A percentile compares a stretch with the other conserved stretches of the same genome.
Evolutionary conservation across 2,113 vertebrate species (phyloP).

Genomic region (Passerina amoena): DNA sequence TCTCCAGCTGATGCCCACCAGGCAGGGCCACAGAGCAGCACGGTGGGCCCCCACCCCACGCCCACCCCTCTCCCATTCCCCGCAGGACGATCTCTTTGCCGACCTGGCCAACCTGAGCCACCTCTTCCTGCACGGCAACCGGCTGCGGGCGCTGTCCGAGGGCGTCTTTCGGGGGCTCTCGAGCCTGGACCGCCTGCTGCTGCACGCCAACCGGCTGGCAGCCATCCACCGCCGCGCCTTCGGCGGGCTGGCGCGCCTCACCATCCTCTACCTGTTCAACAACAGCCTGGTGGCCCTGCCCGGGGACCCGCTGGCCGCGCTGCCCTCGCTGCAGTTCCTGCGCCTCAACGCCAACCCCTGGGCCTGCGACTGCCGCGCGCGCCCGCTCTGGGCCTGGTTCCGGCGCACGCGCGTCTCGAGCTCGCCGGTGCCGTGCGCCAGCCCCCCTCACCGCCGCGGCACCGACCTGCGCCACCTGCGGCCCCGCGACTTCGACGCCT

Average conservation of each 20-base stretch:
- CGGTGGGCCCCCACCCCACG: rapidly evolving
- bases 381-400: conserved; percentile 93
- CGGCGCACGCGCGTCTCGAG: conserved; percentile 86
- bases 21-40: rapidly evolving
- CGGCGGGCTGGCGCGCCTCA: conserved; percentile 87
- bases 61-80: background rate
- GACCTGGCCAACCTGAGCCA: conserved; percentile 84
- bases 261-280: conserved; percentile 97
- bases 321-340: conserved; percentile 90
- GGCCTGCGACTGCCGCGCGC: conserved; percentile 93
- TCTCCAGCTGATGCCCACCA: rapidly evolving
- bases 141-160: conserved; percentile 87
- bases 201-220: conserved; percentile 91
- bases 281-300: conserved; percentile 90
- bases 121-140: conserved; percentile 94
- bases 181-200: conserved; percentile 91
- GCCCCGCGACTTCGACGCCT: conserved; percentile 82
- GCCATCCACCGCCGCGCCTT: conserved; percentile 88
- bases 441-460: conserved; percentile 82
- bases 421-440: conserved; percentile 86
- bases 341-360: conserved; percentile 95
- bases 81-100: conserved; percentile 88
- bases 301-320: conserved; percentile 84
- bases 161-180: conserved; percentile 90
- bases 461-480: conserved; percentile 87